Evolutionary conservation across 2,888 invertebrate genomes (phyloP).

Genomic region (Lithophane leautieri): DNA sequence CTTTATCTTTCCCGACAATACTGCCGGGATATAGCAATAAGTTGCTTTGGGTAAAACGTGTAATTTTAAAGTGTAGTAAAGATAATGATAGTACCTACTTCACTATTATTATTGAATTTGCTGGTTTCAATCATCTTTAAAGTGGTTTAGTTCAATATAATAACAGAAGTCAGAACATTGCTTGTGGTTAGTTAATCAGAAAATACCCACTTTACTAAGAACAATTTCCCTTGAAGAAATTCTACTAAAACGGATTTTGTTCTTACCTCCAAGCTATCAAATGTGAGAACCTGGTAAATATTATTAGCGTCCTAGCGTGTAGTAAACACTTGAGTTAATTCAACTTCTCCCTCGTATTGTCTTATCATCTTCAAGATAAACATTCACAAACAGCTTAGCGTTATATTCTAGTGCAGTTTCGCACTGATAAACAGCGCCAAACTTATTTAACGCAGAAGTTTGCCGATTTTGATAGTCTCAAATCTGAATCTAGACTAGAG

Average conservation of each 20-base stretch:
- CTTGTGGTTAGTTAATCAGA: neutral
- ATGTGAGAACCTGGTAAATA: neutral
- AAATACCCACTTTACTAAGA: neutral
- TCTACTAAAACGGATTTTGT: too few relatives aligned
- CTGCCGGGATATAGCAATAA: conserved; percentile 3
- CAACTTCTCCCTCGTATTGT: conserved; percentile 14
- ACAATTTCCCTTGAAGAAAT: too few relatives aligned
- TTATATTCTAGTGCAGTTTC: conserved; percentile 38
- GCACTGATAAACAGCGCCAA: conserved; percentile 1
- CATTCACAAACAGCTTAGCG: conserved; percentile 37
- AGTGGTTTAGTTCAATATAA: neutral
- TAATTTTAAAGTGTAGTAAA: conserved; percentile 7
- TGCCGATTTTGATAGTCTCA: neutral
- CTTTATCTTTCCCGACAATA: conserved; percentile 23
- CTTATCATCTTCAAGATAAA: conserved; percentile 48
- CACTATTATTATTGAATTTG: neutral
- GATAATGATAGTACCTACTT: neutral
- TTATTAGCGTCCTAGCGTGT: neutral
- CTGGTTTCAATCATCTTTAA: neutral
- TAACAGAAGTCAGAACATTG: too few relatives aligned
- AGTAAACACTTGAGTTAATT: conserved; percentile 21
- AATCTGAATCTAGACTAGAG: neutral
- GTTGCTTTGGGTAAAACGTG: neutral
- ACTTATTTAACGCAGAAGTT: neutral
- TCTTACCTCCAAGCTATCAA: neutral